A percentile compares a stretch with the other conserved stretches of the same genome.
Conservation (phyloP, 2,113 vertebrate genomes). For the Engraulis encrasicolus region DNA sequence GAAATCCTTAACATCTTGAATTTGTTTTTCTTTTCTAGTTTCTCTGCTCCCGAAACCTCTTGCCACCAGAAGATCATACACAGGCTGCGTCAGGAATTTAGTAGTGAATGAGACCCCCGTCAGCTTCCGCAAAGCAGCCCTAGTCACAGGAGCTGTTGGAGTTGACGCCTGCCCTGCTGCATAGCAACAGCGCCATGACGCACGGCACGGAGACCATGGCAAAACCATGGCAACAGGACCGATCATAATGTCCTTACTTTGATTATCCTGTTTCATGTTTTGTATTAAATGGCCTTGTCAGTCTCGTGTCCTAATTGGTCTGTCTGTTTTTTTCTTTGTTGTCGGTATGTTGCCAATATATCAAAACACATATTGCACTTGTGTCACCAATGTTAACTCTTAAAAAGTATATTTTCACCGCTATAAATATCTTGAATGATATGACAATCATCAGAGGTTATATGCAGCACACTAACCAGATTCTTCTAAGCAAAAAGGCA, state of each 20-base stretch:
- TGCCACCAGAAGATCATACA: conserved; percentile 78
- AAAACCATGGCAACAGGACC: background rate
- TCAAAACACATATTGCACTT: background rate
- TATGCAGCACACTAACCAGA: conserved; percentile 12
- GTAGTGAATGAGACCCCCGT: conserved; percentile 82
- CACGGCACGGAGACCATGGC: background rate
- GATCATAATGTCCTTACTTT: background rate
- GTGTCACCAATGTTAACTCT: background rate
- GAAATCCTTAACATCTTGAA: background rate
- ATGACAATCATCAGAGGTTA: background rate
- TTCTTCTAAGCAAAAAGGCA: no score
- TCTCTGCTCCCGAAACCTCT: conserved; percentile 78
- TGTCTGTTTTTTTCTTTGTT: conserved; percentile 11
- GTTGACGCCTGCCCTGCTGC: conserved; percentile 87
- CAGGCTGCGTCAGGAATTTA: conserved; percentile 91
- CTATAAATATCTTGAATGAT: background rate
- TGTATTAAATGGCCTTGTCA: background rate
- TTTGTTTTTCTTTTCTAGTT: conserved; percentile 68
- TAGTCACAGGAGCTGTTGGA: conserved; percentile 89
- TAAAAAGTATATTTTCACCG: background rate
- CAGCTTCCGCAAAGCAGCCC: conserved; percentile 85
- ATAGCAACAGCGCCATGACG: conserved; percentile 54
- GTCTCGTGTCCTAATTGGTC: background rate
- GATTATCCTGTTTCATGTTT: background rate
- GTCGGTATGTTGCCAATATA: background rate